Evolutionary conservation across 2,888 invertebrate genomes (phyloP).

Genomic region (Phymatocera aterrima): DNA sequence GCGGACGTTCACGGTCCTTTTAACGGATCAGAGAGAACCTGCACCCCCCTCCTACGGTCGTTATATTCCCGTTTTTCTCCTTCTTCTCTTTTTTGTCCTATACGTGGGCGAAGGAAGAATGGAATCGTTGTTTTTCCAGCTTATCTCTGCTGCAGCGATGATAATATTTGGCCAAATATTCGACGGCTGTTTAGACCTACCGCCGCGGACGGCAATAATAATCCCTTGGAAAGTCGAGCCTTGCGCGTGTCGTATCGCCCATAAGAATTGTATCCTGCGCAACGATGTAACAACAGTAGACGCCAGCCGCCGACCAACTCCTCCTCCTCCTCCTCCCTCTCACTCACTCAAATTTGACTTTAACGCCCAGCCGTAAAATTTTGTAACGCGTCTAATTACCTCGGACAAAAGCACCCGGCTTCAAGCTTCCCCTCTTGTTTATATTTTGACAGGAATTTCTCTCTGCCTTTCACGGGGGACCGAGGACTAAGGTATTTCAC

Average conservation of each 20-base stretch:
- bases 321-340: neutral
- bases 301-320: neutral
- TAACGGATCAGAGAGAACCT: conserved; percentile 24
- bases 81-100: neutral
- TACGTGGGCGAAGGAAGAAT: neutral
- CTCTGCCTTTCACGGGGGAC: neutral
- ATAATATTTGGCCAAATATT: neutral
- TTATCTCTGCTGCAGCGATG: conserved; percentile 3
- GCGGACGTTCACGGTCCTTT: conserved; percentile 29
- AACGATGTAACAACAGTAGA: neutral
- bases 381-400: conserved; percentile 36
- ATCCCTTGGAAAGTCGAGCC: neutral
- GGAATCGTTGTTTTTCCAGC: neutral
- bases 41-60: conserved; percentile 3
- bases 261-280: neutral
- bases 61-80: neutral
- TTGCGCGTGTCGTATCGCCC: neutral
- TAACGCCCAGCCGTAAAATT: conserved; percentile 26
- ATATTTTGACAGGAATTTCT: conserved; percentile 38
- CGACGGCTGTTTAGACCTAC: neutral
- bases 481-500: conserved; percentile 12
- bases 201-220: neutral
- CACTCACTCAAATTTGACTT: conserved; percentile 30
- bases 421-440: conserved; percentile 19
- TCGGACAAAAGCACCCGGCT: conserved; percentile 31